phyloP scores from a whole-genome alignment of 2,888 invertebrate species.

The Stramonita haemastoma region DNA sequence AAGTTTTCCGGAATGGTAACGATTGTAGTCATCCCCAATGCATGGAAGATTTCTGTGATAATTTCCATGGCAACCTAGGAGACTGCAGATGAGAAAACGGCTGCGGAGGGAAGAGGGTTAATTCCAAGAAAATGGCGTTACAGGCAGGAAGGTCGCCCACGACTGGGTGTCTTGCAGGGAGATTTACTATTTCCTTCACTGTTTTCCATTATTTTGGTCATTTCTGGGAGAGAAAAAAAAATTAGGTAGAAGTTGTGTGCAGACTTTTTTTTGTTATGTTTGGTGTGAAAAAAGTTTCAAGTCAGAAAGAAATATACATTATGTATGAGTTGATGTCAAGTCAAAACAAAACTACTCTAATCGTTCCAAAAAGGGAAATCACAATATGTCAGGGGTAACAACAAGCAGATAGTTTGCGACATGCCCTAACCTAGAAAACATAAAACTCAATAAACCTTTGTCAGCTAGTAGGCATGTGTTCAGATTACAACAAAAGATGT shows the following conservation, averaged over 20 bases:
- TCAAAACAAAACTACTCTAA: no score
- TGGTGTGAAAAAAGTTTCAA: no score
- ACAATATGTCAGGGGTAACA: no score
- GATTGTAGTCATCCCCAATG: slow-evolving; percentile 21
- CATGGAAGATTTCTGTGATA: slow-evolving; percentile 44
- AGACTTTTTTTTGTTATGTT: neutral
- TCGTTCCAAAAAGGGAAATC: no score
- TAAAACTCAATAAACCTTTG: no score
- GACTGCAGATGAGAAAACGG: slow-evolving; percentile 33
- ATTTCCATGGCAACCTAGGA: slow-evolving; percentile 45
- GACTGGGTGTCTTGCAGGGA: slow-evolving; percentile 18
- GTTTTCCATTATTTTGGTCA: slow-evolving; percentile 22
- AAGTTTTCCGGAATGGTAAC: slow-evolving; percentile 27
- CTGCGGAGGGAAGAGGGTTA: slow-evolving; percentile 43
- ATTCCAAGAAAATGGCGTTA: slow-evolving; percentile 49
- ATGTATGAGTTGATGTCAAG: neutral
- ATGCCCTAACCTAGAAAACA: no score
- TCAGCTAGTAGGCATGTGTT: no score
- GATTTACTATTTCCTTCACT: slow-evolving; percentile 45
- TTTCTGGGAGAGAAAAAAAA: neutral
- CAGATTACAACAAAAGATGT: no score
- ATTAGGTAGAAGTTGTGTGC: neutral
- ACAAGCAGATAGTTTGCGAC: no score
- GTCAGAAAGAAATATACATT: neutral
- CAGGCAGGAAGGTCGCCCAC: slow-evolving; percentile 41